phyloP scores from a whole-genome alignment of 2,113 vertebrate genomes.

The Upupa epops region DNA sequence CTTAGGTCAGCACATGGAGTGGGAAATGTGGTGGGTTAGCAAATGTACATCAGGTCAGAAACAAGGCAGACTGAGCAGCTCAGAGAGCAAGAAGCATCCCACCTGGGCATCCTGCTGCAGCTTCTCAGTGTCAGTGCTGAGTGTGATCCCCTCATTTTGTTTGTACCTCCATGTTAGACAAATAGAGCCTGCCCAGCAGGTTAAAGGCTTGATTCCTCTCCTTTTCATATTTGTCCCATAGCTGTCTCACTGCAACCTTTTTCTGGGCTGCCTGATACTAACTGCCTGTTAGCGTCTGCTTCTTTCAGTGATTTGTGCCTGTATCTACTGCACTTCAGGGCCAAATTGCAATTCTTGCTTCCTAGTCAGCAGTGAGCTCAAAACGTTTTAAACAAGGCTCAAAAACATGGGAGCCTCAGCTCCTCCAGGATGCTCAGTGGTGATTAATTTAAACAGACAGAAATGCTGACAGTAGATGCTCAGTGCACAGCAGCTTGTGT shows the following conservation, averaged over 20 bases:
- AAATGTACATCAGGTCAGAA: not conserved
- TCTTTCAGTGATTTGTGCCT: not conserved
- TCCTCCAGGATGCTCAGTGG: not conserved
- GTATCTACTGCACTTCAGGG: not conserved
- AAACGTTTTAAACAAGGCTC: not conserved
- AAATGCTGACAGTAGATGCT: not conserved
- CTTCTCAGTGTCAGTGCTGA: accelerated
- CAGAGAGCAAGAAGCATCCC: not conserved
- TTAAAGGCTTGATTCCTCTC: not conserved
- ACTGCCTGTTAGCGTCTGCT: accelerated
- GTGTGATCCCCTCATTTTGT: not conserved
- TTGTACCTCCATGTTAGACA: not conserved
- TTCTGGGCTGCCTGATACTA: not conserved
- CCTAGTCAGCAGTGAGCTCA: not conserved
- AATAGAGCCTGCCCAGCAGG: not conserved
- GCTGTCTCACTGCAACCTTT: accelerated
- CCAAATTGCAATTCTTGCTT: not conserved
- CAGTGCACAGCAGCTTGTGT: accelerated
- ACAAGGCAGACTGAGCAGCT: not conserved
- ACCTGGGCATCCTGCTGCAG: not conserved
- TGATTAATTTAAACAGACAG: not conserved
- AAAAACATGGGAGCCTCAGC: not conserved
- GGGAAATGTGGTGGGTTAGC: not conserved
- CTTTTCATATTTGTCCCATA: not conserved
- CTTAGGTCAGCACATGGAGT: slow-evolving; percentile 47